Conservation (phyloP, 2,888 invertebrate genomes). For the Unio pictorum region DNA sequence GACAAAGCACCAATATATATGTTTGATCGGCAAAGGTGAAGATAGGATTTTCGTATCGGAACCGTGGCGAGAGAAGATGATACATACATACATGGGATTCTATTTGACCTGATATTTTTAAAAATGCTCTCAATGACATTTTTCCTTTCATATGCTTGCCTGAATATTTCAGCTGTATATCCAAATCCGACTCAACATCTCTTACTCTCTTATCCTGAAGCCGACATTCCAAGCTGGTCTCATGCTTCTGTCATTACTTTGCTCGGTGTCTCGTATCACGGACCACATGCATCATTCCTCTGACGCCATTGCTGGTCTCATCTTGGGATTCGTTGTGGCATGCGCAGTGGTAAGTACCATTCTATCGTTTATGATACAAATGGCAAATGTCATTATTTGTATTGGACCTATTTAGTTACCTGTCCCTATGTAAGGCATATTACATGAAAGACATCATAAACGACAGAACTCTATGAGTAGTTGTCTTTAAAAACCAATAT, state of each 20-base stretch:
- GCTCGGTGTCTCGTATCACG: slow-evolving; percentile 84
- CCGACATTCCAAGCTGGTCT: slow-evolving; percentile 87
- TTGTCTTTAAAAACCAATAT: no score
- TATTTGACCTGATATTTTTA: no score
- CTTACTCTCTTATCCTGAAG: slow-evolving; percentile 83
- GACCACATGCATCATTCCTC: slow-evolving; percentile 99
- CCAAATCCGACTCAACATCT: slow-evolving; percentile 86
- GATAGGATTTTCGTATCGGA: no score
- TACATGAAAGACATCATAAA: no score
- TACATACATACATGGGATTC: no score
- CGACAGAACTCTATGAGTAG: no score
- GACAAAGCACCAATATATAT: no score
- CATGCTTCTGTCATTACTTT: slow-evolving; percentile 78
- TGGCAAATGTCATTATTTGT: not conserved
- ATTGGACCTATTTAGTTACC: no score
- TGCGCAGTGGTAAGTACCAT: slow-evolving; percentile 54
- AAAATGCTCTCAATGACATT: not conserved
- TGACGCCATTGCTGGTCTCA: slow-evolving; percentile 87
- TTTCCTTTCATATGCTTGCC: not conserved
- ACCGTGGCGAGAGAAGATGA: no score
- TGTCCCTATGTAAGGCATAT: no score
- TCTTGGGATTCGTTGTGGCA: slow-evolving; percentile 73
- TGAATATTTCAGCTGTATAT: slow-evolving; percentile 80
- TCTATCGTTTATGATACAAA: not conserved
- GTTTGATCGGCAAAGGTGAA: no score